phyloP scores from a whole-genome alignment of 2,113 vertebrate genomes.

The Fregetta grallaria region DNA sequence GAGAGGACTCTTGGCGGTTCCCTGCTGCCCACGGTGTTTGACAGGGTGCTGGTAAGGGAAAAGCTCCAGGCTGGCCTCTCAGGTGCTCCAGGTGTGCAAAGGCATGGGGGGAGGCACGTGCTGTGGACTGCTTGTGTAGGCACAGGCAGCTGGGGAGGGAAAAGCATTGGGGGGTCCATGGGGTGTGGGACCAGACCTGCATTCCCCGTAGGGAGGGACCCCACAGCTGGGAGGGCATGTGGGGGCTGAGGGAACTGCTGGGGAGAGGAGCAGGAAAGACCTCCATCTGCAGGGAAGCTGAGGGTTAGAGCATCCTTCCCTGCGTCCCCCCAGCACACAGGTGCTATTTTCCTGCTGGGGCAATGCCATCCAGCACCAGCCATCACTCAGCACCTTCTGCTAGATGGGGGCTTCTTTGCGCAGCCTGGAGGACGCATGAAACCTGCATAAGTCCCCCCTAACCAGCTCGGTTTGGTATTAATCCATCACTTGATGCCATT shows the following conservation, averaged over 20 bases:
- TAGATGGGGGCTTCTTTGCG: not conserved
- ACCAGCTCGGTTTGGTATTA: not conserved
- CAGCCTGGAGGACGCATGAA: not conserved
- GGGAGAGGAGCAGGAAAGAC: not conserved
- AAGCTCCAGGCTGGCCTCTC: not conserved
- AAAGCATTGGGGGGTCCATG: not conserved
- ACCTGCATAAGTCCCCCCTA: not conserved
- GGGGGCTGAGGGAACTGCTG: not conserved
- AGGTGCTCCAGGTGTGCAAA: rapidly evolving
- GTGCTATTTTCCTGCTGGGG: not conserved
- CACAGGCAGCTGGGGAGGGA: not conserved
- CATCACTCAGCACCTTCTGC: not conserved
- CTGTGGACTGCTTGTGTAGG: rapidly evolving
- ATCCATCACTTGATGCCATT: not conserved
- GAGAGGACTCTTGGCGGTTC: not conserved
- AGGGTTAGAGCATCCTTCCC: not conserved
- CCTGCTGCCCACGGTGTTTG: not conserved
- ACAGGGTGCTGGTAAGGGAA: not conserved
- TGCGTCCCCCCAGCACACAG: rapidly evolving
- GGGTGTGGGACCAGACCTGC: not conserved
- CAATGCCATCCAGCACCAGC: rapidly evolving
- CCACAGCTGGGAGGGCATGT: not conserved
- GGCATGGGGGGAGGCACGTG: rapidly evolving
- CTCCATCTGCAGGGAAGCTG: not conserved
- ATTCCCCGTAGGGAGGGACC: too few relatives aligned